phyloP scores from a whole-genome alignment of 2,797 vertebrate genomes.

The Poecilia wingei region DNA sequence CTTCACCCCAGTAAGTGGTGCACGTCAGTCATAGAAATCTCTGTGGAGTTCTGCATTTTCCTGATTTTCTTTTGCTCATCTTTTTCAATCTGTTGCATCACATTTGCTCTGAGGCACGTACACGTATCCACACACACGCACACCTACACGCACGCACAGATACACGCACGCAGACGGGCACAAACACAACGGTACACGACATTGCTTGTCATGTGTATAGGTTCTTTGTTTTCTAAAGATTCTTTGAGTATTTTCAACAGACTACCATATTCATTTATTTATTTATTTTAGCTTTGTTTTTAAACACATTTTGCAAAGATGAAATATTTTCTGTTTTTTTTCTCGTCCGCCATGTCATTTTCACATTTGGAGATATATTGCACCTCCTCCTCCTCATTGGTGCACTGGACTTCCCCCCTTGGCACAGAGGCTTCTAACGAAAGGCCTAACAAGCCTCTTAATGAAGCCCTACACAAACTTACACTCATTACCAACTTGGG shows the following conservation, averaged over 20 bases:
- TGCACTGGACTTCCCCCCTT: slow-evolving; percentile 29
- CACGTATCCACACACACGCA: slow-evolving; percentile 12
- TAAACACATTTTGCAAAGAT: slow-evolving; percentile 28
- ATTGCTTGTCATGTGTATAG: slow-evolving; percentile 9
- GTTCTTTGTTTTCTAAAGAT: slow-evolving; percentile 21
- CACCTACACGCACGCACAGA: slow-evolving; percentile 9
- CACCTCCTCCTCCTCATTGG: not conserved
- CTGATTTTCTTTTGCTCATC: slow-evolving; percentile 41
- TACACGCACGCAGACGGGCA: not conserved
- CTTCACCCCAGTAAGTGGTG: slow-evolving; percentile 11
- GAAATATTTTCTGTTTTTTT: slow-evolving; percentile 6
- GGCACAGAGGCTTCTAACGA: slow-evolving; percentile 47
- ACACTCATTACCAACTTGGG: slow-evolving; percentile 59
- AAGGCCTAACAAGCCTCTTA: slow-evolving; percentile 61
- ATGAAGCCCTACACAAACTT: slow-evolving; percentile 73
- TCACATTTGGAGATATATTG: slow-evolving; percentile 57
- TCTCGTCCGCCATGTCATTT: slow-evolving; percentile 49
- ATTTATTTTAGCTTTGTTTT: not conserved
- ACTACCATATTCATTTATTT: not conserved
- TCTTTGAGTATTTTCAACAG: slow-evolving; percentile 14
- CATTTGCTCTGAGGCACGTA: slow-evolving; percentile 34
- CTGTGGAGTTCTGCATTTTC: slow-evolving; percentile 15
- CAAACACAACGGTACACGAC: slow-evolving; percentile 27
- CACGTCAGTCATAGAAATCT: slow-evolving; percentile 36
- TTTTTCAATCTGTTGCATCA: slow-evolving; percentile 70